Evolutionary conservation across 2,113 vertebrate species (phyloP).

Genomic region (Cavia aperea): DNA sequence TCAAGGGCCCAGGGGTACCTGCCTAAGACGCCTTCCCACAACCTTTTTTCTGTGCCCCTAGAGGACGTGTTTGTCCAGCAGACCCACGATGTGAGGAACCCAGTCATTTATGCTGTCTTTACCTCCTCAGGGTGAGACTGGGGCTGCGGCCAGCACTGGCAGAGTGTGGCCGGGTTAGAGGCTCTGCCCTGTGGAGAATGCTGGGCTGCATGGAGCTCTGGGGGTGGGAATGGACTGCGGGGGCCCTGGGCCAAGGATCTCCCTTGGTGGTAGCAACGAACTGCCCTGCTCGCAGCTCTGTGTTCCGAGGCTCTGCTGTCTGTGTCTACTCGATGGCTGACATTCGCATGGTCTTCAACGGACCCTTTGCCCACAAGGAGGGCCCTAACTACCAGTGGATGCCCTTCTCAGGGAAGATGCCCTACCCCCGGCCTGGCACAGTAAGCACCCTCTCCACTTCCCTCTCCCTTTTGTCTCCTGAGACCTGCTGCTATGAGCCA

Average conservation of each 20-base stretch:
- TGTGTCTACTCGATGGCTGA: slow-evolving; percentile 99
- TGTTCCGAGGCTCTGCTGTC: slow-evolving; percentile 96
- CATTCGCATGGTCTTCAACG: slow-evolving; percentile 98
- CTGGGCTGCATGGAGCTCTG: background rate
- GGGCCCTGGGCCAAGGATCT: background rate
- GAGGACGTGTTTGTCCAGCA: slow-evolving; percentile 98
- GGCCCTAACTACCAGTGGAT: slow-evolving; percentile 99
- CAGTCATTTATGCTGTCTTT: slow-evolving; percentile 96
- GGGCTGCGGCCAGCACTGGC: background rate
- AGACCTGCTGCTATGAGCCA: background rate
- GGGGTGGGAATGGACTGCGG: background rate
- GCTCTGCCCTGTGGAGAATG: background rate
- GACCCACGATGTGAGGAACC: slow-evolving; percentile 96
- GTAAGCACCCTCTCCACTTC: slow-evolving; percentile 73
- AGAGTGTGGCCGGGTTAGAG: background rate
- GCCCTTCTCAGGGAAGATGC: slow-evolving; percentile 96
- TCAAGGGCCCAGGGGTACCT: background rate
- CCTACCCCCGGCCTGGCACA: slow-evolving; percentile 95
- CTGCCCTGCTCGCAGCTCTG: slow-evolving; percentile 79
- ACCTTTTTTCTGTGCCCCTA: slow-evolving; percentile 72
- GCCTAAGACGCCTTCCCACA: background rate
- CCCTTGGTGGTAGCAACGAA: background rate
- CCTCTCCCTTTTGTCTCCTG: background rate
- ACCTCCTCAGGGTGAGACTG: slow-evolving; percentile 90
- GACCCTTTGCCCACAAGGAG: slow-evolving; percentile 97